Percentiles rank a stretch among this genome's conserved stretches.
Evolutionary conservation across 2,797 vertebrate genomes (phyloP).

Genomic region (Xenops minutus): DNA sequence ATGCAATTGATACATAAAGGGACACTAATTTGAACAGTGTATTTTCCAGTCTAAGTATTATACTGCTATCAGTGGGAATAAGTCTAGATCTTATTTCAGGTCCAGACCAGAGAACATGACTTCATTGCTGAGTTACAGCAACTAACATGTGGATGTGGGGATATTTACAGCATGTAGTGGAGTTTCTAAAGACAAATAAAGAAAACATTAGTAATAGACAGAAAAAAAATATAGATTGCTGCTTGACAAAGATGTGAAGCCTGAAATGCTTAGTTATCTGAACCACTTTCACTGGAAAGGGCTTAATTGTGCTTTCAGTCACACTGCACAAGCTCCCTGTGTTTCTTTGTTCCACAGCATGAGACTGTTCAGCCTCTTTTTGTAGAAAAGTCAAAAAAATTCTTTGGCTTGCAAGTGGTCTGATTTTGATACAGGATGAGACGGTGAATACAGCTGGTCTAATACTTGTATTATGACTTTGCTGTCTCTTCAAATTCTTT

Average conservation of each 20-base stretch:
- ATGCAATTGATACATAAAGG: background rate
- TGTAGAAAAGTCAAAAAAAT: background rate
- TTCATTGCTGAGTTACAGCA: background rate
- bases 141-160: background rate
- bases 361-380: background rate
- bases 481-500: constrained; percentile 29
- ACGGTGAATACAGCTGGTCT: background rate
- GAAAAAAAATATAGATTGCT: background rate
- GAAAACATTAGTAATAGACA: background rate
- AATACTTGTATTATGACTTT: constrained; percentile 30
- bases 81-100: constrained; percentile 24
- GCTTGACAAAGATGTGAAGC: background rate
- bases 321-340: background rate
- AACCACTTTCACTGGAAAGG: background rate
- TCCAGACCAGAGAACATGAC: background rate
- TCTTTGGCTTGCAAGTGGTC: background rate
- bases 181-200: background rate
- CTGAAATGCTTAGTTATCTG: background rate
- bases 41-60: background rate
- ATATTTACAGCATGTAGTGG: background rate
- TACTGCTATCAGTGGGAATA: background rate
- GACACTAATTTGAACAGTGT: background rate
- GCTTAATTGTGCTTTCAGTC: background rate
- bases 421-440: constrained; percentile 23
- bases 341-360: background rate